These are phyloP conservation scores for Peromyscus polionotus DNA, from an alignment of 2,113 vertebrate species.

Conservation along the genomic window DNA sequence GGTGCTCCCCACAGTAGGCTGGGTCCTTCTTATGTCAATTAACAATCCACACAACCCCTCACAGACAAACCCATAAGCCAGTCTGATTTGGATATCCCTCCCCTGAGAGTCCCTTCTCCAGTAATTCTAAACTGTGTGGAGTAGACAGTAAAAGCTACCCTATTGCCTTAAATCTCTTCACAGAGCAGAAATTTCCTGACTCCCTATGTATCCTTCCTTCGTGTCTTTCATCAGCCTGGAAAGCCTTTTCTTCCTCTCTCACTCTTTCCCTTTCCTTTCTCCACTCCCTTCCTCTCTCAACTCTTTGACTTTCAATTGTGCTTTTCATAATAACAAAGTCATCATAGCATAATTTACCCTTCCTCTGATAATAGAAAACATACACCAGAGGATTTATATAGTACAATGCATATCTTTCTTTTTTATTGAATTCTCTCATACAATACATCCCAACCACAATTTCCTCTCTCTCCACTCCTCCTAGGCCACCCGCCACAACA, in stretches of 20 bases:
- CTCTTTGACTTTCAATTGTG: not conserved
- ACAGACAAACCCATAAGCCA: not conserved
- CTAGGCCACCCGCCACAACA: not conserved
- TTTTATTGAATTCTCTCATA: not conserved
- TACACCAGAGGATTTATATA: not conserved
- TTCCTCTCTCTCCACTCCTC: not conserved
- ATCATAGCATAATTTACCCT: not conserved
- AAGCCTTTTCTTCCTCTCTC: not conserved
- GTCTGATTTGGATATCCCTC: not conserved
- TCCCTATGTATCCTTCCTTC: not conserved
- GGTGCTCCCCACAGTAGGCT: not conserved
- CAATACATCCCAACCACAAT: not conserved
- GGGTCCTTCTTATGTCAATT: too few relatives aligned
- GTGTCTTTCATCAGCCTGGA: not conserved
- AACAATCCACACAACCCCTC: not conserved
- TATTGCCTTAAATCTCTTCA: not conserved
- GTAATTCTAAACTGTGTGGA: not conserved
- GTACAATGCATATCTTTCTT: not conserved
- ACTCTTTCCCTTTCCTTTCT: not conserved
- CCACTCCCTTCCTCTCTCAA: too few relatives aligned
- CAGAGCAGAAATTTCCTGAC: not conserved
- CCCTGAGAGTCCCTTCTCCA: not conserved
- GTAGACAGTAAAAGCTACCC: not conserved
- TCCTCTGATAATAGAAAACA: slow-evolving; percentile 12
- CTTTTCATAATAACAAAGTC: slow-evolving; percentile 9